These are phyloP conservation scores for Sparidentex hasta DNA, from an alignment of 2,797 vertebrate species.

Conservation along the genomic window DNA sequence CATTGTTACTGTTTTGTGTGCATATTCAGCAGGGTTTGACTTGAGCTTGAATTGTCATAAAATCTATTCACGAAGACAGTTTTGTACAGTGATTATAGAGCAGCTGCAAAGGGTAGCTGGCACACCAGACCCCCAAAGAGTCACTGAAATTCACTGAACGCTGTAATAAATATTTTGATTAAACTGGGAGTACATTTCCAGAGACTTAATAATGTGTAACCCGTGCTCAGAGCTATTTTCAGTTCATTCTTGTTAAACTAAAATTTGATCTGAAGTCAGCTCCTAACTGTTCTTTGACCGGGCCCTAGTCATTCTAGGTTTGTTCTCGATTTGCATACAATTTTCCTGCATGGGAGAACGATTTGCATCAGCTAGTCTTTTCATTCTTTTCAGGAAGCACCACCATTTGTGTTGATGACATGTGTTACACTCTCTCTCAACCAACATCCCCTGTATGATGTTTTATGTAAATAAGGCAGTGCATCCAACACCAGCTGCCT, in stretches of 20 bases:
- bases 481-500: not conserved
- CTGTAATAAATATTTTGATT: too few relatives aligned
- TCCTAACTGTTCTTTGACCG: not conserved
- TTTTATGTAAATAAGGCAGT: not conserved
- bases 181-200: too few relatives aligned
- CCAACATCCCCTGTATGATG: not conserved
- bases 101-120: not conserved
- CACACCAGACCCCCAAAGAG: too few relatives aligned
- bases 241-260: not conserved
- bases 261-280: not conserved
- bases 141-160: too few relatives aligned
- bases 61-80: not conserved
- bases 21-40: too few relatives aligned
- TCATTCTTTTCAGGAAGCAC: not conserved
- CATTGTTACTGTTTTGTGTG: not conserved
- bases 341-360: not conserved
- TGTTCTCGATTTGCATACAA: slow-evolving; percentile 11
- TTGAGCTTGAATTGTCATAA: not conserved
- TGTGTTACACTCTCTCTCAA: not conserved
- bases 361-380: slow-evolving; percentile 1
- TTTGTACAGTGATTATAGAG: not conserved
- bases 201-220: not conserved
- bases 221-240: not conserved
- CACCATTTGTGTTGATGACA: not conserved
- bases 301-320: not conserved